Evolutionary conservation across 2,888 invertebrate genomes (phyloP), one percentile per base, ranked within the genome.

Genomic region (Drosophila recens): DNA sequence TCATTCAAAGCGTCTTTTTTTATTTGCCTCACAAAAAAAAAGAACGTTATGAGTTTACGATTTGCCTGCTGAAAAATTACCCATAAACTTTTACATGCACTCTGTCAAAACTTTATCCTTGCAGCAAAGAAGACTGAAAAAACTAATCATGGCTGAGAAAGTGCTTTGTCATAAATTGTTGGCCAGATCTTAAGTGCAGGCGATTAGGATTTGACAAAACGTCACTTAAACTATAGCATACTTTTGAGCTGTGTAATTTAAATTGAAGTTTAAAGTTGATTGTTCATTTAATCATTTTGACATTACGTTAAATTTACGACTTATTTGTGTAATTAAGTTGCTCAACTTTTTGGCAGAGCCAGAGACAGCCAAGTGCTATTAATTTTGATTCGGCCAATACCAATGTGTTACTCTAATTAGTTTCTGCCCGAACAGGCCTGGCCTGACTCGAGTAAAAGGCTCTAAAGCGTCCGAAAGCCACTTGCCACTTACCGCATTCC

Each of bases 291-390:
- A 4, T 34, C 38, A 15, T 30, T 10, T 15, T 27, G 30, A 2
- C 48, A 48, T 52, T 27, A 15, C 27, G 10, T 46, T n/a, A 11
- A 53, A 46, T 75, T 45, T 49, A 58, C 40, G 45, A 58, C 36
- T 56, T 79, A 82, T 74, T 71, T 82, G 67, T 70, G 56, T 79
- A 85, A 85, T 87, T 85, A 59, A 76, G 57, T 77, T 87, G 79
- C 76, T 82, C 57, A 79, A 75, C 72, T 75, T 81, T 69, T 68
- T 40, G 58, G 42, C 62, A 52, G n/a, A 46, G 34, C 15, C 9
- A 36, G 15, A 36, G 43, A 13, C 33, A 48, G 27, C 34, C 57
- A 67, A 80, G 64, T 66, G 69, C 73, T 66, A 87, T 82, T 87
- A 79, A 79, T 80, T 80, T 76, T 56, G 79, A 85, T 85, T 66